Base-by-base conservation (phyloP, 1,140 invertebrate genomes). In the Drosophila ficusphila region DNA sequence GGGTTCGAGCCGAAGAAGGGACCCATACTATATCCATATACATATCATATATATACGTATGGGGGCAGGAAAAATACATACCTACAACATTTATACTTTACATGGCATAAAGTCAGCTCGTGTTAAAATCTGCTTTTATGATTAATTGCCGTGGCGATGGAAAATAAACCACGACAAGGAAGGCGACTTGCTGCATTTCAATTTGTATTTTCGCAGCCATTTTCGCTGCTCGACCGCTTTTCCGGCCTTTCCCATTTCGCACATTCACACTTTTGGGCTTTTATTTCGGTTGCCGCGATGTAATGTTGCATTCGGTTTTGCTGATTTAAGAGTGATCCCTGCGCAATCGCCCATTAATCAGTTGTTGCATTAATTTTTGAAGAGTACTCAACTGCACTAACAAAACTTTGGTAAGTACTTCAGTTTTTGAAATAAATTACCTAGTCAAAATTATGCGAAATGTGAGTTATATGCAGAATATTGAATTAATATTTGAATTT, bases 91-190 rank as follows among this genome's bases (percentile, higher is more conserved):
- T n/a, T n/a, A n/a, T n/a, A 27, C 3, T 12, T 9, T 16, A 21
- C 38, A 46, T 27, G 42, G 42, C 42, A 46, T 58, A 31, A 53
- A 39, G 44, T 33, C 46, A 47, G 53, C 53, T 48, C 61, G 46
- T 83, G 79, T 78, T 53, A 74, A 82, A 82, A 82, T 75, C 79
- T 85, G 79, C 75, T 85, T 83, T 76, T 76, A 83, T 83, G 79
- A 83, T 83, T 83, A 83, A 83, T 83, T 83, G 75, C 64, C 36
- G 39, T 39, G 41, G 38, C 44, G 38, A 41, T 53, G 60, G 75
- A 83, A 78, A 72, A 61, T 46, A 82, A 74, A 69, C 64, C 64
- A 33, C 64, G 25, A 27, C 62, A 65, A 41, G 42, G 42, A 39
- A 19, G 31, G 27, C 34, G 48, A 23, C 46, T 33, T 34, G 54